Evolutionary conservation across 1,140 invertebrate genomes (phyloP), one percentile per base, ranked within the genome.

Genomic region (Drosophila prosaltans): DNA sequence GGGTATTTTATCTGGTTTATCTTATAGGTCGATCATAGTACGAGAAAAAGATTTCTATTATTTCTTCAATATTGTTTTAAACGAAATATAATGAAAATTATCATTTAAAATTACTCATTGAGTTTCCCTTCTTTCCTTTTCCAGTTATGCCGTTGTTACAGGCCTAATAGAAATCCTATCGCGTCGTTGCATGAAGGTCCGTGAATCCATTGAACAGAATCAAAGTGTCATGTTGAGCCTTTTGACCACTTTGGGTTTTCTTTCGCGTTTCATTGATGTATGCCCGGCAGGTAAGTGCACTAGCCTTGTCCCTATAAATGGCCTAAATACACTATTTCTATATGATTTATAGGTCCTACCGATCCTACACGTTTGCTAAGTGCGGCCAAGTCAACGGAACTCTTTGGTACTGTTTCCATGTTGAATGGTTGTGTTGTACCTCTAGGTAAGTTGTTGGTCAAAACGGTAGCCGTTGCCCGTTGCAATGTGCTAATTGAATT

Each of bases 341-440:
- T 5, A 41, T 64, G 16, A 59, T 21, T 59, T 28, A 51, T 58
- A 92, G 91, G 83, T 71, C 84, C 91, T 79, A 72, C 76, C 8
- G 91, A 92, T 81, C 65, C 90, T 36, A 92, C 91, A 80, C 91
- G 90, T 78, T 70, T 92, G 72, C 74, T 92, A 36, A 68, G 69
- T 62, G 74, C 80, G 4, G 90, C 82, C 63, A 92, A 81, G 54
- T 88, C 90, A 55, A 92, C 91, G 5, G 92, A 92, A 57, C 82
- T 92, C 40, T 92, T 92, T 45, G 92, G 92, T 41, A 91, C 84
- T 10, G 77, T 92, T 11, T 60, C 90, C 32, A 91, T 92, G 84
- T 78, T 92, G 10, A 76, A 80, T 39, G 77, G 74, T 62, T 78
- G 85, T 65, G 74, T 92, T 16, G 83, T 92, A 69, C 91, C 86